phyloP scores from a whole-genome alignment of 2,888 invertebrate species.

The Drosophila setosimentum region DNA sequence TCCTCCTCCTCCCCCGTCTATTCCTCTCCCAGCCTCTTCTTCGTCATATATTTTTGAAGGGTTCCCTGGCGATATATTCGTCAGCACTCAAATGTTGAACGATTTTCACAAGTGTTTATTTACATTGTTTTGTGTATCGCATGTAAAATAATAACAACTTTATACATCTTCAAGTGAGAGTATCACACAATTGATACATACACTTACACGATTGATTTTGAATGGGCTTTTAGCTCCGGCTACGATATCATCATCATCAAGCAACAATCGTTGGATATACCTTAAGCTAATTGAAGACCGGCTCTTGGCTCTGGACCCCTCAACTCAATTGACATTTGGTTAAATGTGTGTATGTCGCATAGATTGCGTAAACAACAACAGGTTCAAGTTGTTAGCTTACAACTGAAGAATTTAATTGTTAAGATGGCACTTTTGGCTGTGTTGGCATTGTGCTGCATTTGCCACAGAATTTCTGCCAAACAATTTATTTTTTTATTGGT shows the following conservation, averaged over 20 bases:
- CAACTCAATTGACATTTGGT: slow-evolving; percentile 48
- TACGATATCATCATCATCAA: slow-evolving; percentile 34
- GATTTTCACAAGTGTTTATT: slow-evolving; percentile 59
- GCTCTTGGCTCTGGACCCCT: slow-evolving; percentile 26
- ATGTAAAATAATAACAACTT: slow-evolving; percentile 55
- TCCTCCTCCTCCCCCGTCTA: not conserved
- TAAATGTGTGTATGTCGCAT: slow-evolving; percentile 10
- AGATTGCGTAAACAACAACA: slow-evolving; percentile 31
- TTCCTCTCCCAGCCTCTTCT: not conserved
- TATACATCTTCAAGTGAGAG: slow-evolving; percentile 68
- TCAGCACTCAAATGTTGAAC: slow-evolving; percentile 48
- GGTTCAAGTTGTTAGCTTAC: slow-evolving; percentile 24
- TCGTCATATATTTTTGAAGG: slow-evolving; percentile 50
- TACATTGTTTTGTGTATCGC: slow-evolving; percentile 26
- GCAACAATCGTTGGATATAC: slow-evolving; percentile 15
- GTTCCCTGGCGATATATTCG: slow-evolving; percentile 49
- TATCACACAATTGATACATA: slow-evolving; percentile 62
- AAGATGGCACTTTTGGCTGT: slow-evolving; percentile 33
- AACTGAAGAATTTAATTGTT: slow-evolving; percentile 55
- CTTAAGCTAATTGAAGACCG: slow-evolving; percentile 50
- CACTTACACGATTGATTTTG: slow-evolving; percentile 37
- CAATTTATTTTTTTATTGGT: slow-evolving; percentile 2
- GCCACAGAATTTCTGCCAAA: slow-evolving; percentile 19
- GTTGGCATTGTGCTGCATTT: slow-evolving; percentile 17
- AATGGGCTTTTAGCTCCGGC: slow-evolving; percentile 34